phyloP scores from a whole-genome alignment of 2,113 vertebrate genomes.

The Copsychus sechellarum region DNA sequence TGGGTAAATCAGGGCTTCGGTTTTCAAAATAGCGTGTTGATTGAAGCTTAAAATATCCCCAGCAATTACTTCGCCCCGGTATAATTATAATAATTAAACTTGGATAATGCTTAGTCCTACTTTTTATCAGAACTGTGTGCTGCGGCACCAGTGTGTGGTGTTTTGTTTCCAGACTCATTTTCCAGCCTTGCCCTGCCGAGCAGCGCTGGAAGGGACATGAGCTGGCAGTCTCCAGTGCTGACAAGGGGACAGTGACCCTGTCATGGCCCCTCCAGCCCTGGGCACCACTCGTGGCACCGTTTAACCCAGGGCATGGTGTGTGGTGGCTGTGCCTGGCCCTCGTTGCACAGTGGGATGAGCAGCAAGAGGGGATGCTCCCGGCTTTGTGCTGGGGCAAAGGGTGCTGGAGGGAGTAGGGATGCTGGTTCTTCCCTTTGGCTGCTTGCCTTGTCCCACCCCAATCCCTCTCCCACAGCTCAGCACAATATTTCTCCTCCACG shows the following conservation, averaged over 20 bases:
- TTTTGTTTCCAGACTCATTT: constrained; percentile 15
- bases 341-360: rapidly evolving
- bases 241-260: background rate
- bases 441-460: background rate
- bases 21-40: constrained; percentile 49
- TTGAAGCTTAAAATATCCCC: constrained; percentile 56
- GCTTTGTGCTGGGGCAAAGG: rapidly evolving
- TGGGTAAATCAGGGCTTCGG: background rate
- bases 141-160: background rate
- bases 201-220: background rate
- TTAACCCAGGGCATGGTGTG: background rate
- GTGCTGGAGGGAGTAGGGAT: background rate
- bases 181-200: background rate
- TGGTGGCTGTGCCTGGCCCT: background rate
- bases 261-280: rapidly evolving
- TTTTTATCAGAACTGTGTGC: constrained; percentile 39
- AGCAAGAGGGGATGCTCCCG: background rate
- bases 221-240: background rate
- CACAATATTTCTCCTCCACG: constrained; percentile 44
- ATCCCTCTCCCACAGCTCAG: constrained; percentile 21
- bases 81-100: constrained; percentile 56
- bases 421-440: background rate
- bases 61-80: constrained; percentile 54
- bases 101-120: constrained; percentile 41
- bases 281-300: rapidly evolving